Conservation (phyloP, 2,797 vertebrate genomes). For the Brachyalestes nurse region DNA sequence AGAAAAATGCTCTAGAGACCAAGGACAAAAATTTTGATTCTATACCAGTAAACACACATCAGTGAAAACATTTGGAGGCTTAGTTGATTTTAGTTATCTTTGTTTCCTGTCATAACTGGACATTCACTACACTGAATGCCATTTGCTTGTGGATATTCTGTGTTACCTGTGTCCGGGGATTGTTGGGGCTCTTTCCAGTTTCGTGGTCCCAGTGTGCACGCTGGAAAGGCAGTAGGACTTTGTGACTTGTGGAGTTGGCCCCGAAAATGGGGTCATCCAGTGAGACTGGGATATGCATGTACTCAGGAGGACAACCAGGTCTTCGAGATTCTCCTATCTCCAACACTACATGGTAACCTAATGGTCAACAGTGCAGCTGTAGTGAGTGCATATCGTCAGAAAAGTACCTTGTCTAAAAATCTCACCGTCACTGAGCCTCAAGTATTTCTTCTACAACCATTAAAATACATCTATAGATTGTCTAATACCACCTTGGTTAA, state of each 20-base stretch:
- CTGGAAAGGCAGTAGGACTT: constrained; percentile 86
- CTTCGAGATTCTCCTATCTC: constrained; percentile 83
- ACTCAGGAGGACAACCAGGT: constrained; percentile 91
- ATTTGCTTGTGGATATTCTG: neutral
- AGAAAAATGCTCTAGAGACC: neutral
- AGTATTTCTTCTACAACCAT: no score
- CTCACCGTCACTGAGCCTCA: no score
- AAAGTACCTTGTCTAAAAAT: no score
- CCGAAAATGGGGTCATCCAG: constrained; percentile 86
- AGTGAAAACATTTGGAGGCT: neutral
- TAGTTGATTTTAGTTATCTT: neutral
- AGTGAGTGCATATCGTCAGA: no score
- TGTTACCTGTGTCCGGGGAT: constrained; percentile 87
- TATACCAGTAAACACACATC: neutral
- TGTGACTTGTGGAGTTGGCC: constrained; percentile 67
- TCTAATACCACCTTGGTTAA: no score
- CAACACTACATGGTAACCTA: constrained; percentile 88
- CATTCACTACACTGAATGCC: neutral
- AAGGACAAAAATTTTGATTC: neutral
- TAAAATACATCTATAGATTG: no score
- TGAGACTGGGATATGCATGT: constrained; percentile 87
- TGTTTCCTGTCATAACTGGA: neutral
- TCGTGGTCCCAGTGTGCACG: constrained; percentile 84
- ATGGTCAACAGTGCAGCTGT: neutral
- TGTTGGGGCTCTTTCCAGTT: constrained; percentile 90